Conservation (phyloP, 2,797 vertebrate species). For the Paedocypris micromegethes region DNA sequence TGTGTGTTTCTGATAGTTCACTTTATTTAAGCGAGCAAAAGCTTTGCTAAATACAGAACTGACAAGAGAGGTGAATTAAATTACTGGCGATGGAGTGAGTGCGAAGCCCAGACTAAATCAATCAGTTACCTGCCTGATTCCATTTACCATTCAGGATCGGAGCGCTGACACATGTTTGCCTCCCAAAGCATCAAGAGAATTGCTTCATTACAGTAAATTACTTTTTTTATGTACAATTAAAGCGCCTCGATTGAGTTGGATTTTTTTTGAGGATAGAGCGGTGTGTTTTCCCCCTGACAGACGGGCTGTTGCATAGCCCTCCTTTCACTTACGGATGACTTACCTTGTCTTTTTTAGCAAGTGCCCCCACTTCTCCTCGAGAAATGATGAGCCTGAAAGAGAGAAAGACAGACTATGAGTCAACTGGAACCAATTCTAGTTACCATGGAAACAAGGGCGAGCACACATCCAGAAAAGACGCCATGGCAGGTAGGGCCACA, state of each 20-base stretch:
- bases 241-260: slow-evolving; percentile 12
- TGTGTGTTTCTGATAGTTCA: background rate
- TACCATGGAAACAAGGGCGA: slow-evolving; percentile 94
- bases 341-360: slow-evolving; percentile 67
- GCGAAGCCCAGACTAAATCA: slow-evolving; percentile 20
- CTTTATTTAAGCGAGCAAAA: slow-evolving; percentile 8
- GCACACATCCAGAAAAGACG: slow-evolving; percentile 93
- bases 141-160: slow-evolving; percentile 24
- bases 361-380: slow-evolving; percentile 94
- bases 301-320: background rate
- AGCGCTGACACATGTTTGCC: slow-evolving; percentile 18
- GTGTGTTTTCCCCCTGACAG: background rate
- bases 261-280: slow-evolving; percentile 11
- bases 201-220: slow-evolving; percentile 28
- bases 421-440: slow-evolving; percentile 83
- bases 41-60: slow-evolving; percentile 18
- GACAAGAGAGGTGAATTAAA: slow-evolving; percentile 21
- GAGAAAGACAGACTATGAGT: slow-evolving; percentile 93
- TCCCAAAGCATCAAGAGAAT: slow-evolving; percentile 23
- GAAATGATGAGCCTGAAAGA: slow-evolving; percentile 97
- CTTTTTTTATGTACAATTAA: slow-evolving; percentile 21
- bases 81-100: slow-evolving; percentile 6
- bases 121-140: slow-evolving; percentile 21
- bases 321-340: slow-evolving; percentile 6
- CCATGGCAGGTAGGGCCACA: slow-evolving; percentile 78